phyloP scores from a whole-genome alignment of 2,113 vertebrate genomes.

The Dromaius novaehollandiae region DNA sequence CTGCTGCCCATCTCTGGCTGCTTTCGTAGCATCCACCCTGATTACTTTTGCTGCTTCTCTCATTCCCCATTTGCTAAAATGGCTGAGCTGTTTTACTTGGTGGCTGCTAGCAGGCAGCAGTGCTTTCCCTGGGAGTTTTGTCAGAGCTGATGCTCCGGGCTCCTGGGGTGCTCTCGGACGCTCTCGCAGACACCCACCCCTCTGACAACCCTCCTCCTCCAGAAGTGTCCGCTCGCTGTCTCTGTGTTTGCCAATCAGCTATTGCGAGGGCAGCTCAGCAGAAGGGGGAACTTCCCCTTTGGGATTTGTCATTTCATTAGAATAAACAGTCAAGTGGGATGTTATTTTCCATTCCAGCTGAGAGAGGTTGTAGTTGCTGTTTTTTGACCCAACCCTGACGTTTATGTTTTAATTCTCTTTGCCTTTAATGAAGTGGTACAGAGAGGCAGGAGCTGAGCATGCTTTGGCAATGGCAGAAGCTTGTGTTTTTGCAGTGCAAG shows the following conservation, averaged over 20 bases:
- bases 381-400: background rate
- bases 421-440: background rate
- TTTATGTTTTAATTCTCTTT: background rate
- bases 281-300: background rate
- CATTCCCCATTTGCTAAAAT: background rate
- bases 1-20: background rate
- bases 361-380: background rate
- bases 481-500: background rate
- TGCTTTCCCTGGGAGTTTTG: background rate
- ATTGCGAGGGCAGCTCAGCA: background rate
- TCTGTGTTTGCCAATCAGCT: background rate
- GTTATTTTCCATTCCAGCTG: slow-evolving; percentile 25
- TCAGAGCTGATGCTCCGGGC: background rate
- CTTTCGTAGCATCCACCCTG: background rate
- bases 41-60: background rate
- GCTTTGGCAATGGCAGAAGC: background rate
- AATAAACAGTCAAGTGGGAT: background rate
- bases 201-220: background rate
- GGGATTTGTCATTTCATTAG: slow-evolving; percentile 4
- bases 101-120: background rate
- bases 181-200: background rate
- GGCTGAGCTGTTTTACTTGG: background rate
- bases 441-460: accelerated
- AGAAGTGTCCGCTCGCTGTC: background rate
- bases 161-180: background rate